These are phyloP conservation scores for Drosophila novamexicana DNA, from an alignment of 1,140 invertebrate species.

Conservation along the genomic window DNA sequence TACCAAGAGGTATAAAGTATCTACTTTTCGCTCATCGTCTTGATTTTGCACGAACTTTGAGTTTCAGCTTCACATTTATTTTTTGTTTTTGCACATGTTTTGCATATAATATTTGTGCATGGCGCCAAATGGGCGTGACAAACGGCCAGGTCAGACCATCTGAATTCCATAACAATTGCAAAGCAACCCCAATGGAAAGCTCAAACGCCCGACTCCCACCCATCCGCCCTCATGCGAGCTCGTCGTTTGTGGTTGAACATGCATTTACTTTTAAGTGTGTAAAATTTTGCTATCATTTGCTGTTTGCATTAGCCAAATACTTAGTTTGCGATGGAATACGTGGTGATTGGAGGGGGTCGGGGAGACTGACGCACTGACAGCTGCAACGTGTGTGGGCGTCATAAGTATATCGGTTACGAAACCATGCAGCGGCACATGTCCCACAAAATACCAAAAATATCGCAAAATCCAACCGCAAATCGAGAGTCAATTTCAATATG, in stretches of 20 bases:
- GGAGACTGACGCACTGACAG: background rate
- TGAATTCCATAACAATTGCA: conserved; percentile 53
- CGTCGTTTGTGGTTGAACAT: conserved; percentile 18
- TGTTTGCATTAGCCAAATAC: conserved; percentile 40
- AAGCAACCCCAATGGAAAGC: conserved; percentile 33
- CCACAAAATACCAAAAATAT: conserved; percentile 40
- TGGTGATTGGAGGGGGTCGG: background rate
- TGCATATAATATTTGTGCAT: conserved; percentile 21
- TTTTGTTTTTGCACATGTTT: conserved; percentile 11
- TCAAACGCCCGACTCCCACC: conserved; percentile 24
- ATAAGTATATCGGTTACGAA: conserved; percentile 73
- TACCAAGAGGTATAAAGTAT: no score
- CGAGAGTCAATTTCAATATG: conserved; percentile 45
- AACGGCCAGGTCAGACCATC: conserved; percentile 7
- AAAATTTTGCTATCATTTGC: conserved; percentile 50
- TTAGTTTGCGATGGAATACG: background rate
- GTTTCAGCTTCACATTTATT: conserved; percentile 2
- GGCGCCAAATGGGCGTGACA: conserved; percentile 65
- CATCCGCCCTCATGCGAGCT: background rate
- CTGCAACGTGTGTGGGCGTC: conserved; percentile 76
- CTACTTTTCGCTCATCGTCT: no score
- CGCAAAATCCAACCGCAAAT: conserved; percentile 53
- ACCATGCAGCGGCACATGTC: conserved; percentile 61
- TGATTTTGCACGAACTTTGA: no score
- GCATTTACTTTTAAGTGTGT: conserved; percentile 37